phyloP scores from a whole-genome alignment of 2,888 invertebrate species.

The Diaperis boleti region DNA sequence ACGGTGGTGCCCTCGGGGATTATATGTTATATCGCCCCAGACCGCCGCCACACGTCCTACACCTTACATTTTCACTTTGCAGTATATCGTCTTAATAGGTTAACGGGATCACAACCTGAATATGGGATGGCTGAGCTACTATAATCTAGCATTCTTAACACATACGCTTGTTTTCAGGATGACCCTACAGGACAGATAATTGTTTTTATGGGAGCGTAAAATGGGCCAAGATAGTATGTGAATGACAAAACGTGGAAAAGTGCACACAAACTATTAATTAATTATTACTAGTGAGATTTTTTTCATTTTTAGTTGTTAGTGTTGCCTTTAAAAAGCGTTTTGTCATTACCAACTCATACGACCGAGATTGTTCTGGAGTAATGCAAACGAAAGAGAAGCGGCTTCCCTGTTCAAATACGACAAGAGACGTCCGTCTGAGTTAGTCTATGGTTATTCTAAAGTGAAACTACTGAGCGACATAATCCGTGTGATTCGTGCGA shows the following conservation, averaged over 20 bases:
- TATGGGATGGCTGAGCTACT: slow-evolving; percentile 39
- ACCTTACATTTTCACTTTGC: slow-evolving; percentile 59
- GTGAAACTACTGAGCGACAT: too few relatives aligned
- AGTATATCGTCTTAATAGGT: slow-evolving; percentile 60
- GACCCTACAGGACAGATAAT: slow-evolving; percentile 22
- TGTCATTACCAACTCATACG: too few relatives aligned
- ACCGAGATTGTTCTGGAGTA: too few relatives aligned
- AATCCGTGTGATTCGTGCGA: too few relatives aligned
- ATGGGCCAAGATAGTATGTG: slow-evolving; percentile 8
- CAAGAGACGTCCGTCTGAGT: too few relatives aligned
- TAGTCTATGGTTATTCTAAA: too few relatives aligned
- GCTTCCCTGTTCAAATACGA: too few relatives aligned
- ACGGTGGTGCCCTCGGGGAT: slow-evolving; percentile 58
- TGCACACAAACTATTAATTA: slow-evolving; percentile 30
- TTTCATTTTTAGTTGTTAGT: too few relatives aligned
- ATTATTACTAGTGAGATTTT: too few relatives aligned
- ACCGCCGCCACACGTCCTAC: slow-evolving; percentile 49
- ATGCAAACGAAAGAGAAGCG: too few relatives aligned
- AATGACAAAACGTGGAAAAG: slow-evolving; percentile 4
- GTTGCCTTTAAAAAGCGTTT: too few relatives aligned
- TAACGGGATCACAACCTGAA: slow-evolving; percentile 49
- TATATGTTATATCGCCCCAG: slow-evolving; percentile 58
- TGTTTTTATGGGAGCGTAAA: slow-evolving; percentile 21
- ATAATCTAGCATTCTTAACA: slow-evolving; percentile 41
- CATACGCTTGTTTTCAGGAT: slow-evolving; percentile 37